Evolutionary conservation across 2,113 vertebrate genomes (phyloP).

Genomic region (Aspiorhynchus laticeps): DNA sequence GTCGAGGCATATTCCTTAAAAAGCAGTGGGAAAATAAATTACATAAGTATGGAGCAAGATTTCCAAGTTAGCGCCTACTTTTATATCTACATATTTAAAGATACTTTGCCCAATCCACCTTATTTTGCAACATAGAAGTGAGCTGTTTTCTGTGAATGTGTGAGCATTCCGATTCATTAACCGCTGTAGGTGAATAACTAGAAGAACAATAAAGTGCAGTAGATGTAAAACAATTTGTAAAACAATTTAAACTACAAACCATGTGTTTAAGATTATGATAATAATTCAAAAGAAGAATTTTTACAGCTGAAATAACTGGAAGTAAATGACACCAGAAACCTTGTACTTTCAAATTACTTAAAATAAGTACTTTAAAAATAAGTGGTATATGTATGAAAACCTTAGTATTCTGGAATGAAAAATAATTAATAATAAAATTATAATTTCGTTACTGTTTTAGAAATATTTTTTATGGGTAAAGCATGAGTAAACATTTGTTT

Average conservation of each 20-base stretch:
- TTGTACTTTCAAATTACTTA: not conserved
- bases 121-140: not conserved
- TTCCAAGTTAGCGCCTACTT: not conserved
- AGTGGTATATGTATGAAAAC: not conserved
- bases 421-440: not conserved
- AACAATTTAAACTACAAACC: not conserved
- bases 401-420: not conserved
- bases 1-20: slow-evolving; percentile 42
- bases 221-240: no score
- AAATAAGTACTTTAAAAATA: not conserved
- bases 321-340: not conserved
- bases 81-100: not conserved
- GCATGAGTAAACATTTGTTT: no score
- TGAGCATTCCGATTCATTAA: not conserved
- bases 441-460: no score
- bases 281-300: not conserved
- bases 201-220: not conserved
- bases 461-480: no score
- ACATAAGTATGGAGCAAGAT: not conserved
- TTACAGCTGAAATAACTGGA: not conserved
- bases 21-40: slow-evolving; percentile 7
- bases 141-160: not conserved
- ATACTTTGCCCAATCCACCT: not conserved
- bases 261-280: not conserved
- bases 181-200: not conserved